Evolutionary conservation across 2,113 vertebrate species (phyloP), one percentile per base, ranked within the genome.

Genomic region (Podocnemis expansa): DNA sequence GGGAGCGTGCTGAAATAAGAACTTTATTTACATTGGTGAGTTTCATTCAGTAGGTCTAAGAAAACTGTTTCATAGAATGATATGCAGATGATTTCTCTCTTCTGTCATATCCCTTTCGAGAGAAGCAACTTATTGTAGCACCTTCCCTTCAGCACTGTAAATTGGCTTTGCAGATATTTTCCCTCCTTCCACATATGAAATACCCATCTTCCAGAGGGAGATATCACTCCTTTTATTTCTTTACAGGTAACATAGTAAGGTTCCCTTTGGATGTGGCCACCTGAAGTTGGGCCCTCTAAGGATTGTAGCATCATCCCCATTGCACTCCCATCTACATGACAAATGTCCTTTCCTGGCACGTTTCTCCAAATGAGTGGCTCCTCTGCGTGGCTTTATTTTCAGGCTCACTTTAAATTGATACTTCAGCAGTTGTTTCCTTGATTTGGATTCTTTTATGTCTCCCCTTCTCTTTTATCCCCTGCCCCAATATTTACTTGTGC

Each of bases 381-480:
- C 78, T 47, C 54, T 47, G 45, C 2, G 4, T 82, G 34, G 19
- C 76, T 31, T 94, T 87, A 19, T 82, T 90, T 91, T 85, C 49
- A 96, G 17, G 47, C 47, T 94, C 41, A 12, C 81, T 93, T 75
- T 87, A 31, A 58, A 86, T 70, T 82, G 83, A 21, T 31, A 2
- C 58, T 84, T 58, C 6, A 90, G 25, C 49, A 58, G 1, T 88
- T 21, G 4, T 58, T 96, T 84, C n/a, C 56, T 80, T 85, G 29
- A 45, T 89, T 60, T 82, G 87, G 34, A 29, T 95, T 82, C 82
- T 38, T 93, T 47, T 93, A 34, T 45, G 22, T 80, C 70, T 94
- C 2, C 0, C 84, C 34, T 85, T 58, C 43, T 4, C 83, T 93
- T 49, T 38, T 58, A 38, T 80, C 67, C 87, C 24, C 51, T 38